A percentile compares a stretch with the other conserved stretches of the same genome.
phyloP scores from a whole-genome alignment of 2,113 vertebrate genomes.

The Nothobranchius furzeri region DNA sequence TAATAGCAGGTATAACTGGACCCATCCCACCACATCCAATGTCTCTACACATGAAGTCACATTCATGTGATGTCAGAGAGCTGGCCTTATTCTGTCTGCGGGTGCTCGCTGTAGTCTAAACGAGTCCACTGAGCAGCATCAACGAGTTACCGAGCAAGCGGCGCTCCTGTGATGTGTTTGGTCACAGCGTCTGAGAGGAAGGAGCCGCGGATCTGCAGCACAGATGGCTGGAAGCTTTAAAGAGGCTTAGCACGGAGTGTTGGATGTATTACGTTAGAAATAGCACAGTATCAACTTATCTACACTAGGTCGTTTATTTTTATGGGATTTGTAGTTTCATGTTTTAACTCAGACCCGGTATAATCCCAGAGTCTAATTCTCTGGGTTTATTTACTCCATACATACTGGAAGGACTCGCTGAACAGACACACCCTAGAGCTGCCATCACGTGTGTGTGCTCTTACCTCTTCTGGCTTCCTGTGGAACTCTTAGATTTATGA shows the following conservation, averaged over 20 bases:
- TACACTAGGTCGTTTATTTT: slow-evolving; percentile 21
- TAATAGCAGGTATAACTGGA: not conserved
- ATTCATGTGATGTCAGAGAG: slow-evolving; percentile 27
- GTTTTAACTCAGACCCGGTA: not conserved
- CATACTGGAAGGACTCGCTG: not conserved
- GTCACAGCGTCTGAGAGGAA: slow-evolving; percentile 26
- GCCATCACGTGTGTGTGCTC: no score
- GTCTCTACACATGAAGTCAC: not conserved
- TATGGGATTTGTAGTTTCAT: slow-evolving; percentile 17
- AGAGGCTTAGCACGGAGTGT: slow-evolving; percentile 56
- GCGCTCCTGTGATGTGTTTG: slow-evolving; percentile 8
- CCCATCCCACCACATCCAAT: no score
- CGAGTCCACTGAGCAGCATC: slow-evolving; percentile 47
- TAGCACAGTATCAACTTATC: slow-evolving; percentile 33
- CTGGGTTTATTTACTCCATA: not conserved
- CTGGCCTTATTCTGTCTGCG: slow-evolving; percentile 69
- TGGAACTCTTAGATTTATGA: no score
- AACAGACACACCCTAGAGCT: no score
- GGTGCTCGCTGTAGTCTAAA: slow-evolving; percentile 18
- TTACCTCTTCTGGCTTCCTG: no score
- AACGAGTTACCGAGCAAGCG: slow-evolving; percentile 18
- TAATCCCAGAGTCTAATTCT: not conserved
- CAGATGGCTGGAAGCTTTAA: slow-evolving; percentile 53
- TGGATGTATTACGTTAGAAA: slow-evolving; percentile 32
- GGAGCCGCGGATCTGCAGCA: slow-evolving; percentile 4